phyloP scores from a whole-genome alignment of 2,113 vertebrate genomes.

The Etheostoma spectabile region DNA sequence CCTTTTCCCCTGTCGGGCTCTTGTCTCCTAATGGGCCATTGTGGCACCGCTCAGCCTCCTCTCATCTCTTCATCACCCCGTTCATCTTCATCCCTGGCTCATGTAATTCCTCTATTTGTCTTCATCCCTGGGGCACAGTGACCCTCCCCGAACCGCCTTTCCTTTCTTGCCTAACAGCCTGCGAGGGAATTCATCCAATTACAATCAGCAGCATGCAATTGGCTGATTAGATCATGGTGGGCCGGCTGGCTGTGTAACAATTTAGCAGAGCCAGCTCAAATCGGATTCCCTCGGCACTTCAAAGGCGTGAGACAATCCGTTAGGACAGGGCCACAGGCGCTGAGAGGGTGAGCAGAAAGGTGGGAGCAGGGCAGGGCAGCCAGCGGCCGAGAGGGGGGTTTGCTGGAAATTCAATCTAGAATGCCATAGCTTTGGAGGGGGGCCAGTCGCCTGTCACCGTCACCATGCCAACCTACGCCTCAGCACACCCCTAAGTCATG shows the following conservation, averaged over 20 bases:
- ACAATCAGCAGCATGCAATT: slow-evolving; percentile 84
- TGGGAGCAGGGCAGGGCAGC: slow-evolving; percentile 63
- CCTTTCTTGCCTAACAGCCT: slow-evolving; percentile 79
- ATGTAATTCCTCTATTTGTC: slow-evolving; percentile 87
- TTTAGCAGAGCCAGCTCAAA: slow-evolving; percentile 83
- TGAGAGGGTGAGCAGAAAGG: slow-evolving; percentile 53
- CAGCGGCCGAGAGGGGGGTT: slow-evolving; percentile 61
- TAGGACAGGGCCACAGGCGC: slow-evolving; percentile 84
- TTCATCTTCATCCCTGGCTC: slow-evolving; percentile 78
- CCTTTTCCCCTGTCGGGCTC: slow-evolving; percentile 77
- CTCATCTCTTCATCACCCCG: slow-evolving; percentile 78
- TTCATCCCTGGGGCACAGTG: slow-evolving; percentile 83
- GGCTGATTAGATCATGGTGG: slow-evolving; percentile 83
- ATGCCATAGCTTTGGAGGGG: slow-evolving; percentile 84
- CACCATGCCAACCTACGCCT: slow-evolving; percentile 79
- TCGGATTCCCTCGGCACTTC: slow-evolving; percentile 83
- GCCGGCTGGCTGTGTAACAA: slow-evolving; percentile 84
- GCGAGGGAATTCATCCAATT: slow-evolving; percentile 89
- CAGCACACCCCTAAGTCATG: slow-evolving; percentile 77
- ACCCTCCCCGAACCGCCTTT: slow-evolving; percentile 77
- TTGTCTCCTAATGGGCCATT: slow-evolving; percentile 82
- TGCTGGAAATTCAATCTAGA: slow-evolving; percentile 84
- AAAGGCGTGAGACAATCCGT: slow-evolving; percentile 85
- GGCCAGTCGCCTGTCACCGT: slow-evolving; percentile 83
- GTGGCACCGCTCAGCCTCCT: slow-evolving; percentile 77